Evolutionary conservation across 2,113 vertebrate genomes (phyloP), one percentile per base, ranked within the genome.

Genomic region (Madoqua kirkii): DNA sequence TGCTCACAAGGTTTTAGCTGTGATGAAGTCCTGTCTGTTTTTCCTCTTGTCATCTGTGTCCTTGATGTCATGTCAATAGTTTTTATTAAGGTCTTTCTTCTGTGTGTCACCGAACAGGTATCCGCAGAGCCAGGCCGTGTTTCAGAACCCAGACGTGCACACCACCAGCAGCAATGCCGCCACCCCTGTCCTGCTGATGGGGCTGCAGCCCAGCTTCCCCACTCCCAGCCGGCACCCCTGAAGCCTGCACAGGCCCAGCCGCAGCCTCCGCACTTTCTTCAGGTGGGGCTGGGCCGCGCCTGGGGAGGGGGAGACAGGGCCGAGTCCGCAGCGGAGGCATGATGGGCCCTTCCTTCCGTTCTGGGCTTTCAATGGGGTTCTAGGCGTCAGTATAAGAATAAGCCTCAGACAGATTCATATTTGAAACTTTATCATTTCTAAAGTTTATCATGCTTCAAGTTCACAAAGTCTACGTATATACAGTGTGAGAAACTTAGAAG

Each of bases 131-230:
- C 98, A 98, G 95, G 98, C 98, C 12, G 67, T 98, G 91, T 99
- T 99, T 97, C 98, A 95, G 82, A 98, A 89, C 91, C 87, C 98
- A 84, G 98, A 99, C 52, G 96, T 98, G 60, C 99, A 98, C 93
- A 98, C 98, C 43, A 97, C 98, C 97, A 98, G 97, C 98, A 98
- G 96, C 82, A 96, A 98, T 81, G 55, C 96, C 55, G n/a, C 96
- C 0, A 93, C 98, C 60, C 98, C 99, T 1, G 88, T 99, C 1
- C 91, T 99, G 91, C 98, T 99, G 96, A 99, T 99, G 99, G 99
- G 98, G 86, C 98, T 99, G 94, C 98, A 98, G 81, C 98, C 99
- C 93, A 98, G 98, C 82, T 99, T 99, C 86, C 27, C 98, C 62
- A 48, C 97, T 91, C 98, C 6, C 98, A 98, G 96, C 94, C 97